A percentile compares a stretch with the other conserved stretches of the same genome.
These are phyloP conservation scores for Poeciliopsis turneri DNA, from an alignment of 2,797 vertebrate species.

Conservation along the genomic window DNA sequence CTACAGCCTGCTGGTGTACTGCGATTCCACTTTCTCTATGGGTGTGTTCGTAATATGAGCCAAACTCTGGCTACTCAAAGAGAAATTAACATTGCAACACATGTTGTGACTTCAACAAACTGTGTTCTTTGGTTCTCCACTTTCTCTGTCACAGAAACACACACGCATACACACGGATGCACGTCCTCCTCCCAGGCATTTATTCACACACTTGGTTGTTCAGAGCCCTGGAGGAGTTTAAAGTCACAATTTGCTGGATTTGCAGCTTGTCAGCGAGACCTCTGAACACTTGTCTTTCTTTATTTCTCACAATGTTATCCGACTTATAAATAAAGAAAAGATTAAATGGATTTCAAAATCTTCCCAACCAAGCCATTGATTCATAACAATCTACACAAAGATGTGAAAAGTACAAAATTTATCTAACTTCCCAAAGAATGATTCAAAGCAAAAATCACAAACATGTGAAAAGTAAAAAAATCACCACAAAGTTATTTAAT, in stretches of 20 bases:
- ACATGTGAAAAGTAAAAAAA: background rate
- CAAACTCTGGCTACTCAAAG: conserved; percentile 24
- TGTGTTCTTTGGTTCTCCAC: conserved; percentile 36
- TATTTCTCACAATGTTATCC: background rate
- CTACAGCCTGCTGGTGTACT: conserved; percentile 35
- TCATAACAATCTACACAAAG: background rate
- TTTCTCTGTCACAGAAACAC: conserved; percentile 10
- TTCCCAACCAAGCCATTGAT: conserved; percentile 16
- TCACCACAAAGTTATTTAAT: background rate
- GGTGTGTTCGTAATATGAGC: conserved; percentile 42
- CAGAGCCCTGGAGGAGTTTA: conserved; percentile 22
- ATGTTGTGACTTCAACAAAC: conserved; percentile 34
- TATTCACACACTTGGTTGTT: conserved; percentile 39
- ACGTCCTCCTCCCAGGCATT: conserved; percentile 19
- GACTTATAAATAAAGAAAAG: background rate
- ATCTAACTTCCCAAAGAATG: background rate
- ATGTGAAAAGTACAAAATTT: background rate
- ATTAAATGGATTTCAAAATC: background rate
- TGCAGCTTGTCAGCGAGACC: conserved; percentile 32
- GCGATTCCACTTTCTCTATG: conserved; percentile 46
- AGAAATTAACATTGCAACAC: conserved; percentile 43
- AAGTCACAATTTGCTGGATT: conserved; percentile 43
- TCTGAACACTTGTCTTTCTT: background rate
- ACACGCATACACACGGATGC: background rate
- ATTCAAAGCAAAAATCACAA: conserved; percentile 13